phyloP scores from a whole-genome alignment of 2,797 vertebrate species.

The Carcharodon carcharias region DNA sequence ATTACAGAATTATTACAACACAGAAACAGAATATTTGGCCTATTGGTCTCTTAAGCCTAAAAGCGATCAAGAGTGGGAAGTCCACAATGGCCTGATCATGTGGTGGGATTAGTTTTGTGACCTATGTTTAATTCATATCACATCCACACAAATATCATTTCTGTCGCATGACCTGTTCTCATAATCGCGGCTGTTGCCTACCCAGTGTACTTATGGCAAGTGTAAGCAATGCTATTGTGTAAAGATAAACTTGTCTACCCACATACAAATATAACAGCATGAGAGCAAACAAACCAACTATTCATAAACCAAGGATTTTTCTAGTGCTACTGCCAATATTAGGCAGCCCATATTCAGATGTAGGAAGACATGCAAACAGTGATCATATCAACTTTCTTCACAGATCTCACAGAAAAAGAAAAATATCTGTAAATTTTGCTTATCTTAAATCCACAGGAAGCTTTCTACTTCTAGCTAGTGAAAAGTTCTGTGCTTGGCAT shows the following conservation, averaged over 20 bases:
- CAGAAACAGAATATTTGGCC: neutral
- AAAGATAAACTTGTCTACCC: neutral
- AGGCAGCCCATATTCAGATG: neutral
- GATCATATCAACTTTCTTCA: neutral
- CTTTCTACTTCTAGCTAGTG: neutral
- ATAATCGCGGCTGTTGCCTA: neutral
- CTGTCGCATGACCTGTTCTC: neutral
- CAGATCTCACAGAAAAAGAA: neutral
- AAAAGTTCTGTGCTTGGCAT: neutral
- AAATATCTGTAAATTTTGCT: neutral
- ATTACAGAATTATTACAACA: neutral
- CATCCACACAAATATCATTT: conserved; percentile 2
- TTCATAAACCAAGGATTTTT: neutral
- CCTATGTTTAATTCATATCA: neutral
- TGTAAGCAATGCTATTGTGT: neutral
- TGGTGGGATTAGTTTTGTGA: neutral
- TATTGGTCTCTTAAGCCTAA: neutral
- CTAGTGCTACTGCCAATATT: neutral
- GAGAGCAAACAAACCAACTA: neutral
- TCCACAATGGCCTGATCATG: neutral
- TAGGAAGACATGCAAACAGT: too few relatives aligned
- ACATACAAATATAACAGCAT: neutral
- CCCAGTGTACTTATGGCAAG: neutral
- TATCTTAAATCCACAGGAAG: neutral
- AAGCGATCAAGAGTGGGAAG: neutral